Conservation (phyloP, 2,888 invertebrate species). For the Aquatica leii region DNA sequence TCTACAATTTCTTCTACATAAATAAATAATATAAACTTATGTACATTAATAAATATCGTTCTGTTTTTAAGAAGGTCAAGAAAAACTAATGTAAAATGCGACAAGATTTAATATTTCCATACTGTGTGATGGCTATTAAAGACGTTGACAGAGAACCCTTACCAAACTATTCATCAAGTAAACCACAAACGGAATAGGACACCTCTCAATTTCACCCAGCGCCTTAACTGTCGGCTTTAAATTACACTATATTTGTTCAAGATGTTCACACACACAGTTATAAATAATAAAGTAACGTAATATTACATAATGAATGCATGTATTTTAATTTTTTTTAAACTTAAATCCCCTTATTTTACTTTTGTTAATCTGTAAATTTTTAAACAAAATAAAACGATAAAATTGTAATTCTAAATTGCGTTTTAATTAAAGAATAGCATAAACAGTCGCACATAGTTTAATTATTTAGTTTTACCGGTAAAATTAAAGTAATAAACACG, state of each 20-base stretch:
- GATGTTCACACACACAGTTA: conserved; percentile 26
- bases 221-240: conserved; percentile 26
- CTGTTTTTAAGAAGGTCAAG: too few relatives aligned
- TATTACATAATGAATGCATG: too few relatives aligned
- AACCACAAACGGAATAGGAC: conserved; percentile 32
- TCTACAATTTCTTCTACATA: too few relatives aligned
- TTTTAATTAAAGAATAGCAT: too few relatives aligned
- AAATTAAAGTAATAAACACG: conserved; percentile 32
- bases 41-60: too few relatives aligned
- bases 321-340: too few relatives aligned
- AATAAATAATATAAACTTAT: too few relatives aligned
- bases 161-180: conserved; percentile 36
- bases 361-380: too few relatives aligned
- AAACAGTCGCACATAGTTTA: too few relatives aligned
- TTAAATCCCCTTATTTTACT: too few relatives aligned
- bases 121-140: conserved; percentile 34
- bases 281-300: conserved; percentile 35
- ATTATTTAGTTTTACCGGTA: conserved; percentile 28
- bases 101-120: conserved; percentile 35
- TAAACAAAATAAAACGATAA: too few relatives aligned
- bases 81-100: conserved; percentile 28
- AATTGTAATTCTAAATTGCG: neutral
- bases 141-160: conserved; percentile 25
- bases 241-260: conserved; percentile 31
- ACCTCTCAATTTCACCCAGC: conserved; percentile 35